Base-by-base conservation (phyloP, 2,113 vertebrate species). In the Papio anubis region DNA sequence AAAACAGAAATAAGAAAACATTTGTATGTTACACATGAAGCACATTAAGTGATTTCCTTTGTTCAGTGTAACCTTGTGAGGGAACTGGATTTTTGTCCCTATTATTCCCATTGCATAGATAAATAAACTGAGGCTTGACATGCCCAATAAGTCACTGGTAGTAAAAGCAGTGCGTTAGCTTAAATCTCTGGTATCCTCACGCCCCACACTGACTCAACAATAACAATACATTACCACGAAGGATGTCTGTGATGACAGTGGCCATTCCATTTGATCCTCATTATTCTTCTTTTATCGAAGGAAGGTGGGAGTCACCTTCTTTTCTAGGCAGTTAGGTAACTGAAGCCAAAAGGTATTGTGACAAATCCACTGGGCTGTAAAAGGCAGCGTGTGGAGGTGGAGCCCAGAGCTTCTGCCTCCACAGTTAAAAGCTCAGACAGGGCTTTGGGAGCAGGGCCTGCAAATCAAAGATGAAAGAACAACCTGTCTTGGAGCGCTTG, bases 381-480 rank as follows among this genome's bases (percentile, higher is more conserved):
- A 86, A 73, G 81, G 78, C 92, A 23, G 86, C 5, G 38, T 38
- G 89, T 32, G 89, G 92, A 96, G 96, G 94, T 92, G 96, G 87
- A 90, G 96, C 80, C 90, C 90, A n/a, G 75, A 32, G 72, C 73
- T 92, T 27, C 92, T 20, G 45, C 48, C 73, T 64, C 66, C 92
- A 57, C 72, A 61, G 79, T 80, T 43, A n/a, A 78, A 79, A 68
- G 87, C 76, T 38, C 96, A 73, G 61, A 48, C 20, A 5, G 30
- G 85, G 61, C 78, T 91, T 45, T 40, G 81, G 72, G 38, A 52
- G 93, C 64, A 6, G 78, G 52, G 25, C 59, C 79, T 59, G 88
- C 52, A 2, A n/a, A 45, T 5, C 72, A 5, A 86, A 45, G 70
- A 97, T 96, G 97, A 83, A 7, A 81, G 93, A 59, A 6, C 8